Base-by-base conservation (phyloP, 2,113 vertebrate species). In the Oncorhynchus masou region DNA sequence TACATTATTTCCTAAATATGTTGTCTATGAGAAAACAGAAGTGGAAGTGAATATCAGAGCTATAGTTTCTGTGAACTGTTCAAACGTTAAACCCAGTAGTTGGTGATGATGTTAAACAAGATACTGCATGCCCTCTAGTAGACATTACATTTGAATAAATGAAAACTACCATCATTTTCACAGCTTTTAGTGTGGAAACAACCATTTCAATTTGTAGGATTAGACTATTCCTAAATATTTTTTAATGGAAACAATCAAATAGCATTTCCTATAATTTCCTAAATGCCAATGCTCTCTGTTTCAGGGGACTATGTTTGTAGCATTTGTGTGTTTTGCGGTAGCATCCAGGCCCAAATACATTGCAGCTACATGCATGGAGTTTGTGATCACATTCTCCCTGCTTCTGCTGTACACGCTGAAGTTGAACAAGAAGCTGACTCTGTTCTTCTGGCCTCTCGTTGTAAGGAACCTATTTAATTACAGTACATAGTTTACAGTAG, bases 391-490 rank as follows among this genome's bases (percentile, higher is more conserved):
- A 1, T 4, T 73, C 0, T 76, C 92, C 3, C 92, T 96, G 70
- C 57, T 95, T 45, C 2, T 93, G 20, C 82, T 97, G 1, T 96
- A 96, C 83, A 1, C 93, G 15, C 70, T 96, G 6, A 92, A 86
- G 71, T 87, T 98, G 67, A 92, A 97, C 78, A 84, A 71, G 48
- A 69, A 13, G 73, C 25, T 95, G 49, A 84, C 80, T 0, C 86
- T 88, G 71, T 80, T 96, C 19, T 93, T 93, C 80, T 97, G 96
- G 95, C 95, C 96, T 15, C 77, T 97, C 29, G 84, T 95, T 77
- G 96, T 97, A 91, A 92, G 95, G 86, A 25, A 68, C 22, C 1
- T 51, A 59, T 62, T 1, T 4, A 1, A 15, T 49, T 51, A 66
- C 5, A 39, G 5, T 11, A 49, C 12, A 20, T 77, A 79, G 1